A percentile compares a stretch with the other conserved stretches of the same genome.
Conservation (phyloP, 2,113 vertebrate species). For the Notothenia coriiceps region DNA sequence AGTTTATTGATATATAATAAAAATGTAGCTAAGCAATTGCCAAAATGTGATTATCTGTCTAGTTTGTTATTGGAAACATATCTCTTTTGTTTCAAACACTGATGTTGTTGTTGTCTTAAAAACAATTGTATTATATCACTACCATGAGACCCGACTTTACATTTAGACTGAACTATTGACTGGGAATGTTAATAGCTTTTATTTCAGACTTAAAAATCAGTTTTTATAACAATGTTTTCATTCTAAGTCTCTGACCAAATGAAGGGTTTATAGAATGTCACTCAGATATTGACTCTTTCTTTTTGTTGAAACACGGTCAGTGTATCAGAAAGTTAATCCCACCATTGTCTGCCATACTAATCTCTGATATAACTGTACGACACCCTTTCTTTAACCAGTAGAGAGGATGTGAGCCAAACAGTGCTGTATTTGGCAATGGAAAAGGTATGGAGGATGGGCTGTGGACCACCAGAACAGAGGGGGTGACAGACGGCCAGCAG, state of each 20-base stretch:
- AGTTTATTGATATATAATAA: background rate
- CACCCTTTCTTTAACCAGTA: background rate
- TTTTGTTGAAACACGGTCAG: background rate
- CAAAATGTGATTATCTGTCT: background rate
- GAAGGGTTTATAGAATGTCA: background rate
- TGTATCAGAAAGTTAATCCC: background rate
- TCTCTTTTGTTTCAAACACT: background rate
- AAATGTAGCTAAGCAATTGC: background rate
- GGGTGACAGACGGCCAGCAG: slow-evolving; percentile 66
- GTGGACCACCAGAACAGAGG: slow-evolving; percentile 37
- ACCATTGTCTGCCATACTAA: background rate
- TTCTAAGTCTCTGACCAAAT: too few relatives aligned
- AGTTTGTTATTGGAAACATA: background rate
- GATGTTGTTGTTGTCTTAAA: background rate
- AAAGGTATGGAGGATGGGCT: slow-evolving; percentile 1
- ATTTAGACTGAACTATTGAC: background rate
- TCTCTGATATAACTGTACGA: background rate
- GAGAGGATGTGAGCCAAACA: slow-evolving; percentile 22
- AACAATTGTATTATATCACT: too few relatives aligned
- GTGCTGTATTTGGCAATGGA: slow-evolving; percentile 8
- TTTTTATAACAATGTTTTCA: too few relatives aligned
- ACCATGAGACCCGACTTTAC: too few relatives aligned
- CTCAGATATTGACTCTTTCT: background rate
- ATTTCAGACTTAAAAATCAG: background rate
- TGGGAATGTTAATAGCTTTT: background rate